Percentiles rank a stretch among this genome's conserved stretches.
Conservation (phyloP, 2,888 invertebrate genomes). For the Dryobotodes eremita region DNA sequence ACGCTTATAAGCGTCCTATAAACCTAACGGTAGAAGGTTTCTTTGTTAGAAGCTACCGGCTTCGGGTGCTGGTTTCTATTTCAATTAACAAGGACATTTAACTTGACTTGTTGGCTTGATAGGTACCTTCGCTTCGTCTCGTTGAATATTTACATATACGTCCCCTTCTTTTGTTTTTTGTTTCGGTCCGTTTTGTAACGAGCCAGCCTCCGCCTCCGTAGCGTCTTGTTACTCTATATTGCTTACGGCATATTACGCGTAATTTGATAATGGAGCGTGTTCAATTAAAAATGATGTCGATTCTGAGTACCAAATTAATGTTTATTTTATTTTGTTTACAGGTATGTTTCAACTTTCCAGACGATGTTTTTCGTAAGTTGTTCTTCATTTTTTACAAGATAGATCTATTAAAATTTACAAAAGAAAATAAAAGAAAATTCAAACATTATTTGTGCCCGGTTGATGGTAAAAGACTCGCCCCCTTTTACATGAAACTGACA, state of each 20-base stretch:
- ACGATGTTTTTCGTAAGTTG: conserved; percentile 35
- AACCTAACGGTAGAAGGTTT: conserved; percentile 63
- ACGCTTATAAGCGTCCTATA: conserved; percentile 62
- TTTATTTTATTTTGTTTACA: conserved; percentile 67
- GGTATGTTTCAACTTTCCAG: conserved; percentile 38
- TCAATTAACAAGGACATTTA: conserved; percentile 76
- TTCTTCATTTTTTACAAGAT: neutral
- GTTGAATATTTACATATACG: conserved; percentile 72
- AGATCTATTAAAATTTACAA: neutral
- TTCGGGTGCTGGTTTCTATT: conserved; percentile 61
- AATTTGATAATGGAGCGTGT: conserved; percentile 24
- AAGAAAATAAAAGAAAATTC: neutral
- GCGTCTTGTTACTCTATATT: conserved; percentile 31
- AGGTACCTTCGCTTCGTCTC: conserved; percentile 57
- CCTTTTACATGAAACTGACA: neutral
- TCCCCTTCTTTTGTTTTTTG: conserved; percentile 36
- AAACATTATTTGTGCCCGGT: neutral
- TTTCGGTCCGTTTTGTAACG: conserved; percentile 19
- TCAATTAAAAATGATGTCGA: conserved; percentile 45
- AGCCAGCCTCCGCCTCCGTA: conserved; percentile 24
- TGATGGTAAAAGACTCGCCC: neutral
- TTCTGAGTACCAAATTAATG: conserved; percentile 64
- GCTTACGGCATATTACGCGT: conserved; percentile 44
- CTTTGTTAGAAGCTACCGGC: conserved; percentile 64
- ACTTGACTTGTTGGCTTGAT: conserved; percentile 70